Evolutionary conservation across 2,888 invertebrate genomes (phyloP).

Genomic region (Dryobota labecula): DNA sequence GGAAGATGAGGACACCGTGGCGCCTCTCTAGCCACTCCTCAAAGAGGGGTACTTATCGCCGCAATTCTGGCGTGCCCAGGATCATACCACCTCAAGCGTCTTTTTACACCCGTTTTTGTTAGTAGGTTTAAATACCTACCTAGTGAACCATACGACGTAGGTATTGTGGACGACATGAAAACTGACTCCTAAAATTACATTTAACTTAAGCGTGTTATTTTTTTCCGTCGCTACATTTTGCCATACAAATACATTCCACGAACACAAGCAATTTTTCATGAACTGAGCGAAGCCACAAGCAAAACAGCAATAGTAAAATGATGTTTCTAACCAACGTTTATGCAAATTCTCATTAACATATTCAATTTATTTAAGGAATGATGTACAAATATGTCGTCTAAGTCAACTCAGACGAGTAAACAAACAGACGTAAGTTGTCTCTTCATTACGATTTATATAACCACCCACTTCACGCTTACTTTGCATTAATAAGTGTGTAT

Average conservation of each 20-base stretch:
- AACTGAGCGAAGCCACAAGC: not conserved
- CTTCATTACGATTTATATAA: constrained; percentile 44
- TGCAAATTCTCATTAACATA: constrained; percentile 42
- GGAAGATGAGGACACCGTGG: no score
- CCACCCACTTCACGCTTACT: constrained; percentile 16
- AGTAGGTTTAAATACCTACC: no score
- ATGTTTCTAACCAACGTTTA: constrained; percentile 25
- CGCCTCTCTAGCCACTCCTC: no score
- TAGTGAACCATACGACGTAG: not conserved
- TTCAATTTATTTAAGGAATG: constrained; percentile 44
- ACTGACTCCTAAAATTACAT: not conserved
- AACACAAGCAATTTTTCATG: not conserved
- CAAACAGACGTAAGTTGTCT: constrained; percentile 30
- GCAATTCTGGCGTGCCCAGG: no score
- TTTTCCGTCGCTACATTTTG: not conserved
- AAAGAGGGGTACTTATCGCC: no score
- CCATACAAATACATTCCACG: not conserved
- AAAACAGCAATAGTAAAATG: constrained; percentile 14
- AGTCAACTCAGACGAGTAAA: constrained; percentile 33
- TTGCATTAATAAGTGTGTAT: not conserved
- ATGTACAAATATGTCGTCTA: constrained; percentile 44
- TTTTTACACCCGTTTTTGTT: no score
- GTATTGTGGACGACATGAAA: not conserved
- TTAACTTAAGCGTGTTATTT: not conserved
- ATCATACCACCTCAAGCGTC: no score